A percentile compares a stretch with the other conserved stretches of the same genome.
Conservation (phyloP, 2,113 vertebrate species). For the Indicator maculatus region DNA sequence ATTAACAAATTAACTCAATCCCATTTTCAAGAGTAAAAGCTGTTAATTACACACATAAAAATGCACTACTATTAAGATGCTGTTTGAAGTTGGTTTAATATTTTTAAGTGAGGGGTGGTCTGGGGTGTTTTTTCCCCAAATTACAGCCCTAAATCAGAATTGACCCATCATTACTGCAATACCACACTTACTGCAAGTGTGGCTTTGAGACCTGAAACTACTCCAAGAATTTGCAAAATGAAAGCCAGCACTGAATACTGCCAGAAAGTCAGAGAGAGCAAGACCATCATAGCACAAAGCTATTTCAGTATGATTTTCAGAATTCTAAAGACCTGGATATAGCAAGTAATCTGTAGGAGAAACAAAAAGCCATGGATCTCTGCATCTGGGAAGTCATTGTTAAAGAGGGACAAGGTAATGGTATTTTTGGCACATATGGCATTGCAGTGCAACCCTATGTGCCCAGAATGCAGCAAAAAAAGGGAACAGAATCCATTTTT, state of each 20-base stretch:
- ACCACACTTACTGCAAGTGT: conserved; percentile 47
- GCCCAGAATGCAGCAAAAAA: not conserved
- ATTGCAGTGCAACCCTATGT: not conserved
- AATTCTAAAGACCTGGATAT: not conserved
- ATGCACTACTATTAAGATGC: conserved; percentile 22
- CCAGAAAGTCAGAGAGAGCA: conserved; percentile 24
- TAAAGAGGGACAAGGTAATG: not conserved
- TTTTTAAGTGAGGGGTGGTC: conserved; percentile 9
- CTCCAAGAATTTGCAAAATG: conserved; percentile 47
- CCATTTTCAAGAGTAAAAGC: conserved; percentile 52
- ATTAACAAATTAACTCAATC: conserved; percentile 6
- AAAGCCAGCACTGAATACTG: conserved; percentile 2
- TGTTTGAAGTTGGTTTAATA: conserved; percentile 24
- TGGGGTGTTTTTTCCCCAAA: not conserved
- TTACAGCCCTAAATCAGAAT: conserved; percentile 44
- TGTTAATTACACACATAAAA: conserved; percentile 50
- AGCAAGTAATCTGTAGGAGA: not conserved
- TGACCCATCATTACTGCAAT: conserved; percentile 54
- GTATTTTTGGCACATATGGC: not conserved
- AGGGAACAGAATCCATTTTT: not conserved
- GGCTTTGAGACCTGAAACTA: conserved; percentile 42
- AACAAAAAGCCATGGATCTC: not conserved
- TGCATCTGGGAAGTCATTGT: not conserved
- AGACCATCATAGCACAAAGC: not conserved
- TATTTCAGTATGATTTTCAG: not conserved